Conservation (phyloP, 1,140 invertebrate species). For the Helicoverpa armigera region DNA sequence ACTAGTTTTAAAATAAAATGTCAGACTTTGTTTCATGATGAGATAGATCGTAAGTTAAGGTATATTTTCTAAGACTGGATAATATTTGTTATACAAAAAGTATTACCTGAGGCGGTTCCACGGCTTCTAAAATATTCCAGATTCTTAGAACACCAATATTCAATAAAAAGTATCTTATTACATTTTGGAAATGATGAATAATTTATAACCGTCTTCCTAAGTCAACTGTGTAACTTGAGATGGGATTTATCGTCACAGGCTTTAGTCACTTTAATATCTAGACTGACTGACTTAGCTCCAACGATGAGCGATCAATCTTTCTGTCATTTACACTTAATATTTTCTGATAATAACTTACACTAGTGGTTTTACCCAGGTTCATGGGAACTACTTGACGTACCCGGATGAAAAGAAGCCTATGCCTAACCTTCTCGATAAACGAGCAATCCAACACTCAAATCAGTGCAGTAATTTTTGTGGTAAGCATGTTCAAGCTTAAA, state of each 20-base stretch:
- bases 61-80: too few relatives aligned
- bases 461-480: too few relatives aligned
- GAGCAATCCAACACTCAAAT: too few relatives aligned
- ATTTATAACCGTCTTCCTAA: constrained; percentile 11
- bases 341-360: not conserved
- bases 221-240: constrained; percentile 17
- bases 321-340: constrained; percentile 12
- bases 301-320: constrained; percentile 12
- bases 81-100: not conserved
- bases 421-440: too few relatives aligned
- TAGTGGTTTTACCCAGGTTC: too few relatives aligned
- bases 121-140: not conserved
- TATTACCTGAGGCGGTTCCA: too few relatives aligned
- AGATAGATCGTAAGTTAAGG: too few relatives aligned
- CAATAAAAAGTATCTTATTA: not conserved
- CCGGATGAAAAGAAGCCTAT: too few relatives aligned
- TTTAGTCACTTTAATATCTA: not conserved
- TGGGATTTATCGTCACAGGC: constrained; percentile 25
- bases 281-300: not conserved
- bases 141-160: constrained; percentile 1
- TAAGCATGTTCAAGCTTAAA: too few relatives aligned
- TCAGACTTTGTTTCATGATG: too few relatives aligned
- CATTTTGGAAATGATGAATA: constrained; percentile 17
- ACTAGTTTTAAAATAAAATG: too few relatives aligned
- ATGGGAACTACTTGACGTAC: too few relatives aligned